Evolutionary conservation across 1,140 invertebrate species (phyloP), one percentile per base, ranked within the genome.

Genomic region (Temnothorax longispinosus): DNA sequence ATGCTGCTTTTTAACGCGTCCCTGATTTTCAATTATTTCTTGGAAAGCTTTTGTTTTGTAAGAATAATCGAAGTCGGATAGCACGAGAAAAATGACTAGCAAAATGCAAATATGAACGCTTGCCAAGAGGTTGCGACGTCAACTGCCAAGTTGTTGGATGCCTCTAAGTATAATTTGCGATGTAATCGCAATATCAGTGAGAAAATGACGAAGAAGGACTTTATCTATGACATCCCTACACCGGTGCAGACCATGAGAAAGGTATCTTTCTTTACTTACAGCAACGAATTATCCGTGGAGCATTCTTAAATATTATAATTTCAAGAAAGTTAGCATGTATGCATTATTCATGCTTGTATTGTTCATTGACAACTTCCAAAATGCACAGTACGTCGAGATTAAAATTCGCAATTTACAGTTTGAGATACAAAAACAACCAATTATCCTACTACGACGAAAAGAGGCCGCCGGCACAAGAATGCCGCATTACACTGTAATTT

Each of bases 171-270:
- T 56, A 94, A 94, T 91, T 77, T 94, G 11, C 92, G 93, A 6
- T 94, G 93, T 50, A 93, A 92, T 67, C 91, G 92, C 3, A 92
- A 89, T 27, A 78, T 94, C 41, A 94, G 93, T 60, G 93, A 93
- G 41, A 93, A 93, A 88, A 93, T 94, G 92, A 92, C 89, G n/a
- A 92, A 93, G 15, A 92, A 93, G 15, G 93, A 94, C 60, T 94
- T 93, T 11, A 82, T 94, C 6, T 94, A 94, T 35, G 92, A 93
- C 11, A 93, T 93, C 8, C 89, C 84, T 56, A 87, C 88, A 5
- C 72, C 91, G 10, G 35, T 87, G 35, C 87, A 88, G 21, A 60
- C 8, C 44, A n/a, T 27, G 41, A 90, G 74, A 58, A 92, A 92
- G 88, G 93, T 92, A 86, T 15, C 5, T 18, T 10, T 60, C 15